phyloP scores from a whole-genome alignment of 2,888 invertebrate species.

The Loripinus fragilis region DNA sequence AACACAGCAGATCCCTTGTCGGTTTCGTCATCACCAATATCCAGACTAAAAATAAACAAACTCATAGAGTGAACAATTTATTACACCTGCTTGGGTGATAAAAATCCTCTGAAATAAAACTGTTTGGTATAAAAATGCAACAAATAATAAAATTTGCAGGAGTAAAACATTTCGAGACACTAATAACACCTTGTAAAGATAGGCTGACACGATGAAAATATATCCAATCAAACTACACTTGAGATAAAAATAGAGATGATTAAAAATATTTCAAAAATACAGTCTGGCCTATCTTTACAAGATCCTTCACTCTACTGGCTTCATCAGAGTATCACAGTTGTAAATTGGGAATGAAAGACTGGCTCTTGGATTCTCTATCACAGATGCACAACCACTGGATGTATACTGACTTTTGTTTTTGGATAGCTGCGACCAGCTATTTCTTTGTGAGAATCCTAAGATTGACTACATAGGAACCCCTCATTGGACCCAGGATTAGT shows the following conservation, averaged over 20 bases:
- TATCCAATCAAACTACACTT: neutral
- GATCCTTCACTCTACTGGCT: neutral
- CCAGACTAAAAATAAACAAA: too few species aligned
- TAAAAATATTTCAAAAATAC: slow-evolving; percentile 15
- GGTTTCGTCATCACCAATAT: too few species aligned
- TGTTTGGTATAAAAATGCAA: slow-evolving; percentile 6
- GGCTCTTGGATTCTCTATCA: slow-evolving; percentile 7
- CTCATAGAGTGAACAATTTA: neutral
- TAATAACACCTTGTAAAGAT: slow-evolving; percentile 13
- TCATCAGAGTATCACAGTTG: slow-evolving; percentile 54
- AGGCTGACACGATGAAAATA: slow-evolving; percentile 7
- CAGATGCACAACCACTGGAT: neutral
- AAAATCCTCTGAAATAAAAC: slow-evolving; percentile 9
- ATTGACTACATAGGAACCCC: neutral
- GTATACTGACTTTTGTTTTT: too few species aligned
- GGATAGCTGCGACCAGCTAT: neutral
- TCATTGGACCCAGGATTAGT: neutral
- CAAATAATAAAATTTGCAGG: slow-evolving; percentile 18
- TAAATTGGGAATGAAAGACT: slow-evolving; percentile 57
- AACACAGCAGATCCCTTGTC: too few species aligned
- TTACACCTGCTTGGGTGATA: slow-evolving; percentile 7
- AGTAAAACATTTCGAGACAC: slow-evolving; percentile 10
- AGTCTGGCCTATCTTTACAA: slow-evolving; percentile 7
- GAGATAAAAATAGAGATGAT: neutral
- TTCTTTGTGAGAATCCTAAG: neutral